Evolutionary conservation across 92 coral and sea anemone species (phyloP), one percentile per base, ranked within the genome.

Genomic region (Desmophyllum pertusum): DNA sequence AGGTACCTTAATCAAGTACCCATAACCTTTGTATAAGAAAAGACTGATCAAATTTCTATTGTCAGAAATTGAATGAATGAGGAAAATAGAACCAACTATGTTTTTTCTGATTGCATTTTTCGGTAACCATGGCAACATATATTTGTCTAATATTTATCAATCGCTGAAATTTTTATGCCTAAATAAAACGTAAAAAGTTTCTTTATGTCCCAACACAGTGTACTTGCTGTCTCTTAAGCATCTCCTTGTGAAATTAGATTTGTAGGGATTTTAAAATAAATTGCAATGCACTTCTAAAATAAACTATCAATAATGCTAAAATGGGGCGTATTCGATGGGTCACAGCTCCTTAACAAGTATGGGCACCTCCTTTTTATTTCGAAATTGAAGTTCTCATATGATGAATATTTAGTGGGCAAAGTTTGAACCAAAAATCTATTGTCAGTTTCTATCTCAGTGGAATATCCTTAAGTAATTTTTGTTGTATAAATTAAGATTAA

Each of bases 11-110:
- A 70, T 81, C 85, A 81, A 81, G 68, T 81, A 70, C 46, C 39
- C 33, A 33, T 33, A 70, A 38, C 48, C 85, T 81, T 81, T 81
- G 78, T 53, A 53, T 51, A 38, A 81, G 38, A 78, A 81, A 81
- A 81, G 66, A 69, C 33, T 81, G 78, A 18, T 81, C 85, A 48
- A 51, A 81, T 81, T 81, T 70, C 85, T 70, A 51, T 80, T 80
- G 84, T 31, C 66, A 68, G 73, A 80, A 80, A 67, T 67, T 80
- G 5, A 3, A 67, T 37, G 67, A 80, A 80, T 64, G 67, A 67
- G 76, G 76, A 68, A 67, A 65, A 80, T 19, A 80, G 65, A 45
- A 29, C 30, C 35, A 3, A 76, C 65, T 27, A 15, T 76, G n/a
- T 29, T 45, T 76, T 29, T 46, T 23, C 64, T 61, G 64, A 64